Evolutionary conservation across 2,888 invertebrate species (phyloP), one percentile per base, ranked within the genome.

Genomic region (Dynastes tityus): DNA sequence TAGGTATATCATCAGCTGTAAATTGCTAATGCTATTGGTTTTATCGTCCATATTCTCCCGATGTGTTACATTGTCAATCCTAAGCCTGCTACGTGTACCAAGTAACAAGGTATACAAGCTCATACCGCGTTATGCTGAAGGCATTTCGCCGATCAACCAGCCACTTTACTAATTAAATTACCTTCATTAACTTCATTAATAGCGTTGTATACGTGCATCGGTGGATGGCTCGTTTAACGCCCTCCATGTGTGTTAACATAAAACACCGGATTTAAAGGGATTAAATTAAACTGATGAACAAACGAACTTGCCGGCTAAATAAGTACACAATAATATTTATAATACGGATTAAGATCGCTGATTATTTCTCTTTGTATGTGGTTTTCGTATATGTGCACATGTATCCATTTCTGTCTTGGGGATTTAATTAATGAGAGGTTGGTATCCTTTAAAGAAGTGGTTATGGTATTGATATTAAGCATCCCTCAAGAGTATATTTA

Each of bases 101-200:
- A n/a, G 8, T 55, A 55, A 9, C n/a, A 3, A 45, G 16, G 16
- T n/a, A 16, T 22, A 55, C n/a, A 22, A n/a, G 22, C 22, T 22
- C n/a, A 8, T 55, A 22, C 55, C 1, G n/a, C 13, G 6, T 13
- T 27, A 27, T 29, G 63, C 11, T 53, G 51, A 65, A 76, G 40
- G 64, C 64, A 76, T 76, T 76, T n/a, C 32, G 55, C n/a, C 71
- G 29, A 71, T 55, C 55, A 32, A 37, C 58, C 45, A 61, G 45
- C 45, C 45, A 73, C 40, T 73, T 73, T 40, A 40, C 61, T 74
- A 74, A 74, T 61, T 74, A 74, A 74, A 45, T 74, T 74, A 45
- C n/a, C 40, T 61, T 40, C 73, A 45, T 45, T 61, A 74, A 58
- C 49, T 74, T 63, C 45, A 45, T 22, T 74, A 74, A 74, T 74